A percentile compares a stretch with the other conserved stretches of the same genome.
Conservation (phyloP, 2,113 vertebrate genomes). For the Passer montanus region DNA sequence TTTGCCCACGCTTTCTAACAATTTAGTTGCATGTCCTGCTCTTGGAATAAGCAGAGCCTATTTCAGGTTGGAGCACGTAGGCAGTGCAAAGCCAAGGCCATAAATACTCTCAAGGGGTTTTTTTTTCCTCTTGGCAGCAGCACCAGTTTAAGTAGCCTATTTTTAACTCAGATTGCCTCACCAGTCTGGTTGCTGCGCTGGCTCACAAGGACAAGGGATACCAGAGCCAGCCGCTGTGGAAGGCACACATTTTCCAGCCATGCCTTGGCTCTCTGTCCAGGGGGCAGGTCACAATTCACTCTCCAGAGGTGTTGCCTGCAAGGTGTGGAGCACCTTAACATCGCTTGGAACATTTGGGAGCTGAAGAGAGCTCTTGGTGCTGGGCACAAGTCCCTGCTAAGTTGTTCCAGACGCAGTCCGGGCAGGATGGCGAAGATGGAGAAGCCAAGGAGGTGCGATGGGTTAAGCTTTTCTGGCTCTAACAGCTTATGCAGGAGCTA, state of each 20-base stretch:
- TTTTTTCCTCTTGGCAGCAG: slow-evolving; percentile 16
- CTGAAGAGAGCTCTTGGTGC: not conserved
- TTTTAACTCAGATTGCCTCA: slow-evolving; percentile 43
- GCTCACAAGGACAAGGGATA: not conserved
- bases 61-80: slow-evolving; percentile 53
- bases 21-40: not conserved
- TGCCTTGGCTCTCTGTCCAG: not conserved
- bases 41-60: slow-evolving; percentile 20
- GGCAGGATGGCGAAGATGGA: not conserved
- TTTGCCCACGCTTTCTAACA: not conserved
- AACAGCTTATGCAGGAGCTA: not conserved
- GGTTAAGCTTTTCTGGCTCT: not conserved
- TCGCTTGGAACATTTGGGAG: not conserved
- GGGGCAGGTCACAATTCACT: fast-evolving
- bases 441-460: not conserved
- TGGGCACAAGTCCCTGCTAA: fast-evolving
- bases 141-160: slow-evolving; percentile 57
- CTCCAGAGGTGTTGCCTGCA: not conserved
- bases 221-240: not conserved
- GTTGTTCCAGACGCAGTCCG: not conserved
- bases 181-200: not conserved
- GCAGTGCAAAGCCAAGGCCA: slow-evolving; percentile 23
- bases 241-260: not conserved
- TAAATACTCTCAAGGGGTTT: not conserved
- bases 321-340: not conserved